A percentile compares a stretch with the other conserved stretches of the same genome.
These are phyloP conservation scores for Eupeodes luniger DNA, from an alignment of 2,888 invertebrate genomes.

Conservation along the genomic window DNA sequence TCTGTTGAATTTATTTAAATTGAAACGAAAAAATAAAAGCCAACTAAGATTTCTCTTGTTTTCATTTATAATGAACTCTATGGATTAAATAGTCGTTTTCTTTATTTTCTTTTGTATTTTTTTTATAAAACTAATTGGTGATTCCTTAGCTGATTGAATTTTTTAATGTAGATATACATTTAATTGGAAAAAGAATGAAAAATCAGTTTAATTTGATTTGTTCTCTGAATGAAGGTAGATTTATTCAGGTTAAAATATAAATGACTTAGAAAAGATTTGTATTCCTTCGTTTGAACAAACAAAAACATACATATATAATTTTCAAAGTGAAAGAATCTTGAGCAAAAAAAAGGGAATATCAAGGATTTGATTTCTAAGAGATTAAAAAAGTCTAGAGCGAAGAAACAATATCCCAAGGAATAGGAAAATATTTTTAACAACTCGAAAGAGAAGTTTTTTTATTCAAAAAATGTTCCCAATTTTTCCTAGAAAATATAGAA, in stretches of 20 bases:
- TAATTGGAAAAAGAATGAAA: conserved; percentile 46
- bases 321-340: no score
- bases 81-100: not conserved
- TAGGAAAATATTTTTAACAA: no score
- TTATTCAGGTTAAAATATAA: not conserved
- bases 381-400: no score
- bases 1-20: conserved; percentile 31
- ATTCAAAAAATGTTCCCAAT: no score
- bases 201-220: conserved; percentile 40
- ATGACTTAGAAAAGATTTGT: no score
- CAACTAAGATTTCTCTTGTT: not conserved
- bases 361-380: no score
- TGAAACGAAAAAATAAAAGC: not conserved
- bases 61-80: conserved; percentile 19
- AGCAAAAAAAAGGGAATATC: no score
- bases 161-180: conserved; percentile 12
- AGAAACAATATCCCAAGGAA: no score
- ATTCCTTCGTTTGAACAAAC: no score
- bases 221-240: not conserved
- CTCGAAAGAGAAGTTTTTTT: no score
- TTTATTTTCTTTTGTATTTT: not conserved
- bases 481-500: no score
- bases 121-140: conserved; percentile 38
- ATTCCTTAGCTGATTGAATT: conserved; percentile 37
- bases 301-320: no score